These are phyloP conservation scores for Salvator merianae DNA, from an alignment of 2,113 vertebrate genomes.

Conservation along the genomic window DNA sequence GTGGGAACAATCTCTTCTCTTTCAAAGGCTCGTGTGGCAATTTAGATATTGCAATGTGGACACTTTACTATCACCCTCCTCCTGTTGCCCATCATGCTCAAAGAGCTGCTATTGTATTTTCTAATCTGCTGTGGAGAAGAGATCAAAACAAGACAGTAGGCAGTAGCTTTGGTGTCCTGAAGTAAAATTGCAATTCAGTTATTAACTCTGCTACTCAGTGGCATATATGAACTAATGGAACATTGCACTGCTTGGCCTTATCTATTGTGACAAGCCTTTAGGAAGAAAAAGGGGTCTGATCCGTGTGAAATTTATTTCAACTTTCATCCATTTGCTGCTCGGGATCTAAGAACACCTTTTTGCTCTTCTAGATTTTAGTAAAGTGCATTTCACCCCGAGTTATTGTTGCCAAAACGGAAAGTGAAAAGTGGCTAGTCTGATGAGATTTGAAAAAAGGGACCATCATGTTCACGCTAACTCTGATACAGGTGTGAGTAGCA, in stretches of 20 bases:
- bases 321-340: slow-evolving; percentile 71
- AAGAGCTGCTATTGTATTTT: slow-evolving; percentile 45
- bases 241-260: slow-evolving; percentile 70
- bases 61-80: slow-evolving; percentile 1
- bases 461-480: not conserved
- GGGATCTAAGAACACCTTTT: slow-evolving; percentile 73
- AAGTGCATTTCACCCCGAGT: slow-evolving; percentile 49
- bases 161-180: slow-evolving; percentile 59
- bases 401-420: slow-evolving; percentile 54
- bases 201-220: slow-evolving; percentile 71
- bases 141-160: slow-evolving; percentile 68
- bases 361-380: slow-evolving; percentile 69
- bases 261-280: slow-evolving; percentile 76
- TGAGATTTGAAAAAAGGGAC: not conserved
- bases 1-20: not conserved
- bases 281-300: slow-evolving; percentile 49
- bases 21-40: slow-evolving; percentile 24
- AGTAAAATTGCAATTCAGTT: slow-evolving; percentile 75
- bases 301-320: slow-evolving; percentile 73
- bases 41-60: slow-evolving; percentile 7
- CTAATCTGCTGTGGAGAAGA: slow-evolving; percentile 52
- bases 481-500: not conserved
- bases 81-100: slow-evolving; percentile 18
- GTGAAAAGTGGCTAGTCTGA: slow-evolving; percentile 36
- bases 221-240: slow-evolving; percentile 62